A percentile compares a stretch with the other conserved stretches of the same genome.
Conservation (phyloP, 1,140 invertebrate species). For the silkworm (Bombyx mori) region ASM3026992v2 NC_085107.1:19716501-19717000, state of each 20-base stretch:
- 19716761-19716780: conserved; percentile 96
- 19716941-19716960: neutral
- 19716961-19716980: neutral
- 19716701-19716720: no score
- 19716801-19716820: conserved; percentile 77
- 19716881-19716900: neutral
- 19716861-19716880: conserved; percentile 40
- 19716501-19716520: no score
- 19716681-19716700: no score
- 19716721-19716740: conserved; percentile 60
- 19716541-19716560: no score
- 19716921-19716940: neutral
- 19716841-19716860: conserved; percentile 60
- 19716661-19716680: no score
- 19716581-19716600: no score
- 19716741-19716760: conserved; percentile 90
- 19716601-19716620: no score
- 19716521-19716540: no score
- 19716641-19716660: no score
- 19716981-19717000: neutral
- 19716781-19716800: conserved; percentile 85
- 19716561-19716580: no score
- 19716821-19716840: conserved; percentile 84
- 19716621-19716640: no score
- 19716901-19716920: neutral